phyloP scores from a whole-genome alignment of 2,113 vertebrate species.

The rat (Rattus norvegicus) region DNA sequence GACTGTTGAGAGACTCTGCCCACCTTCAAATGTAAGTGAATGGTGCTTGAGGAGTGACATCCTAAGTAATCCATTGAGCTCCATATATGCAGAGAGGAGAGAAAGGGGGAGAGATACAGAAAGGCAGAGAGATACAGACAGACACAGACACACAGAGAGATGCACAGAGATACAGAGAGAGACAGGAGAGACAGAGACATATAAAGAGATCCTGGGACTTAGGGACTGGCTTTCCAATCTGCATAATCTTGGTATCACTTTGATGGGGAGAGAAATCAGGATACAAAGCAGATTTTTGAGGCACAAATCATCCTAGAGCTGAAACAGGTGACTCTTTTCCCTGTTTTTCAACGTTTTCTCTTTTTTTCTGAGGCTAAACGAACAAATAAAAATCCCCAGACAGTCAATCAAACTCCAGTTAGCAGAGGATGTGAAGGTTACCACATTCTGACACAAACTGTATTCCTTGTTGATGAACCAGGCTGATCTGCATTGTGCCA shows the following conservation, averaged over 20 bases:
- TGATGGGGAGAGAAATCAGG: too few relatives aligned
- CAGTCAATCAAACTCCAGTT: conserved; percentile 22
- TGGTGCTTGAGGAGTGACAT: neutral
- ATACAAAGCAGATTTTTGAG: neutral
- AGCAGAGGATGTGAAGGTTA: conserved; percentile 15
- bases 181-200: neutral
- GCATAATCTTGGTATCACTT: neutral
- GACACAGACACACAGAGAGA: neutral
- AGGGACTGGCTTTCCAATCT: neutral
- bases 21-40: neutral
- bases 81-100: neutral
- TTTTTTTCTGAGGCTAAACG: neutral
- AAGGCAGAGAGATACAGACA: neutral
- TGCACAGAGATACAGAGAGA: neutral
- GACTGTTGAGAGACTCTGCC: neutral
- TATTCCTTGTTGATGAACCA: conserved; percentile 71
- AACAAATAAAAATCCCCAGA: conserved; percentile 6
- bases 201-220: neutral
- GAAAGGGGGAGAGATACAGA: neutral
- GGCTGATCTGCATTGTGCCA: conserved; percentile 73
- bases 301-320: neutral
- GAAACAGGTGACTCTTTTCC: neutral
- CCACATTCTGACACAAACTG: conserved; percentile 65
- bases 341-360: neutral
- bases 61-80: neutral